Evolutionary conservation across 1,140 invertebrate species (phyloP), one percentile per base, ranked within the genome.

Genomic region (Euura saliciscinereae): DNA sequence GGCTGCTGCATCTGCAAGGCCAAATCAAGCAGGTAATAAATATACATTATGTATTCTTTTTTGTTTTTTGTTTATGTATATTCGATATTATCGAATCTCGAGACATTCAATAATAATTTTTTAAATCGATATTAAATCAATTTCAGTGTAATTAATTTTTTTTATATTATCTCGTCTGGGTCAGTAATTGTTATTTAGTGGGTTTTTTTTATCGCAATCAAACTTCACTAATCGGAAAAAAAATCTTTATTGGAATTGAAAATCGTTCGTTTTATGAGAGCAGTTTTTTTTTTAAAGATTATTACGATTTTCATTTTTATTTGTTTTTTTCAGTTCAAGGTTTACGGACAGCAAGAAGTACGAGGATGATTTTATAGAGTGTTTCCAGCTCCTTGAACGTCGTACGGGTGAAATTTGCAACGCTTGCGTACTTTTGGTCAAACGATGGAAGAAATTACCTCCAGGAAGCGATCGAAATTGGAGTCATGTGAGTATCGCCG

Each of bases 1-100:
- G 95, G 95, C 67, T 97, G 95, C 85, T 97, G 95, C 84, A 97
- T 97, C 78, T 96, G 95, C 84, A 93, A 94, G 86, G 95, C 94
- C 8, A 97, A 97, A 88, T 96, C 94, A 6, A 94, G 93, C 90
- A 94, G 91, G 91, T 90, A 81, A 81, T 5, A 59, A 70, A 72
- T 6, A 28, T 28, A 28, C 28, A 28, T 28, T 28, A n/a, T n/a
- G n/a, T n/a, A n/a, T 28, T 28, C 1, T 1, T 46, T 44, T 69
- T 65, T 69, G 44, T 73, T 68, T 73, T 68, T 45, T 70, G 45
- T 28, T 4, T 70, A 28, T 59, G n/a, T n/a, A n/a, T 28, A 28
- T 28, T 28, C 28, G 28, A 28, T 28, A 28, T 28, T 28, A 28
- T 28, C 28, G 28, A 28, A 28, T 28, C 1, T 28, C 28, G 28